Conservation (phyloP, 2,797 vertebrate genomes). For the Aselliscus stoliczkanus region DNA sequence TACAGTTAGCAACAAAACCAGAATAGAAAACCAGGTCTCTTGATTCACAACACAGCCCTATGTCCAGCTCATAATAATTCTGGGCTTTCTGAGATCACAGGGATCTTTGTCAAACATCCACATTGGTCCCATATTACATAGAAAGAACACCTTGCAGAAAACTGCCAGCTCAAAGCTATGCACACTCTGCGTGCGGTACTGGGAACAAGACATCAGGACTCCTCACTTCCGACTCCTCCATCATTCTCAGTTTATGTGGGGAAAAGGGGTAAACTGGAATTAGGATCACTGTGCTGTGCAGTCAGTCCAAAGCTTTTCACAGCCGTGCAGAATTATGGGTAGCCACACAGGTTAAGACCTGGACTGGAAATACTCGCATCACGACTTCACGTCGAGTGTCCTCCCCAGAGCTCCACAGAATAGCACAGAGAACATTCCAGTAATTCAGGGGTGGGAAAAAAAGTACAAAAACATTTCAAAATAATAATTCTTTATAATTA, state of each 20-base stretch:
- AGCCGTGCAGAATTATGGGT: background rate
- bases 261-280: background rate
- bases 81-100: background rate
- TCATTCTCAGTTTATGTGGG: background rate
- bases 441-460: background rate
- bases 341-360: background rate
- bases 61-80: background rate
- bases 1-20: background rate
- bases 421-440: background rate
- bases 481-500: background rate
- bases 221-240: background rate
- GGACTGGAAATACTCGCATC: background rate
- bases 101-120: background rate
- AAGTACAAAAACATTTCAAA: background rate
- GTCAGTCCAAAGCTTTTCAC: background rate
- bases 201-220: background rate
- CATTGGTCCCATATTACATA: background rate
- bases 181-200: accelerated
- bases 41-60: background rate
- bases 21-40: background rate
- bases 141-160: background rate
- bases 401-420: background rate
- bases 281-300: background rate
- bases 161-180: background rate
- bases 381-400: background rate